Evolutionary conservation across 1,140 invertebrate genomes (phyloP).

Genomic region (Copidosoma floridanum): DNA sequence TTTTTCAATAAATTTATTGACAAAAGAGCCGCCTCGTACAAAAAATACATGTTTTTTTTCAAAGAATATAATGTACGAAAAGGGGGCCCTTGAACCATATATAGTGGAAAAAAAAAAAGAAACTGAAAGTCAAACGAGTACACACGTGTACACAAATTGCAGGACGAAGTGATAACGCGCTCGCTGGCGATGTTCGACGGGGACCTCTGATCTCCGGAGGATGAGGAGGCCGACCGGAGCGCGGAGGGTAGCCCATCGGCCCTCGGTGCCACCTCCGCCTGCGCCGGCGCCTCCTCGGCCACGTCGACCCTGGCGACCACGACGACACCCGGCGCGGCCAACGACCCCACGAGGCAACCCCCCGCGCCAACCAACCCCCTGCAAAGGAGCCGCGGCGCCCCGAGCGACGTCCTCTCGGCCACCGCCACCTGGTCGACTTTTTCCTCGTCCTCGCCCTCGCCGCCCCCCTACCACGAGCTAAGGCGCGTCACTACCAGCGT

Average conservation of each 20-base stretch:
- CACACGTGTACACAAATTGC: not conserved
- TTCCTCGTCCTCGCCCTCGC: constrained; percentile 36
- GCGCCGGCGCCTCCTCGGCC: not conserved
- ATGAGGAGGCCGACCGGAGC: constrained; percentile 28
- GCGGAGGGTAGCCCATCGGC: not conserved
- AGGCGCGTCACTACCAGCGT: too few relatives aligned
- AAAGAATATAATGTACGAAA: too few relatives aligned
- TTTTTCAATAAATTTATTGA: too few relatives aligned
- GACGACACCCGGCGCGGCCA: not conserved
- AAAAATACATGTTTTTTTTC: too few relatives aligned
- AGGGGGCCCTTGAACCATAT: too few relatives aligned
- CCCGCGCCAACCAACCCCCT: not conserved
- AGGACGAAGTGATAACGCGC: constrained; percentile 78
- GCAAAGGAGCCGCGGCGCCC: not conserved
- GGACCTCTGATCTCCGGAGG: constrained; percentile 66
- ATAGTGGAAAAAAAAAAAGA: too few relatives aligned
- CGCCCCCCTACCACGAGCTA: constrained; percentile 34
- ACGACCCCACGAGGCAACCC: not conserved
- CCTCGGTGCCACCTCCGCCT: too few relatives aligned
- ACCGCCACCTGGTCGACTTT: constrained; percentile 37
- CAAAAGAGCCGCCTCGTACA: too few relatives aligned
- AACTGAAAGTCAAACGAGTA: not conserved
- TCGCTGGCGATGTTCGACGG: constrained; percentile 81
- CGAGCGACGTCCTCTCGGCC: constrained; percentile 15
- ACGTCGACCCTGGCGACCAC: not conserved